Base-by-base conservation (phyloP, 2,888 invertebrate genomes). In the Dorcus hopei region DNA sequence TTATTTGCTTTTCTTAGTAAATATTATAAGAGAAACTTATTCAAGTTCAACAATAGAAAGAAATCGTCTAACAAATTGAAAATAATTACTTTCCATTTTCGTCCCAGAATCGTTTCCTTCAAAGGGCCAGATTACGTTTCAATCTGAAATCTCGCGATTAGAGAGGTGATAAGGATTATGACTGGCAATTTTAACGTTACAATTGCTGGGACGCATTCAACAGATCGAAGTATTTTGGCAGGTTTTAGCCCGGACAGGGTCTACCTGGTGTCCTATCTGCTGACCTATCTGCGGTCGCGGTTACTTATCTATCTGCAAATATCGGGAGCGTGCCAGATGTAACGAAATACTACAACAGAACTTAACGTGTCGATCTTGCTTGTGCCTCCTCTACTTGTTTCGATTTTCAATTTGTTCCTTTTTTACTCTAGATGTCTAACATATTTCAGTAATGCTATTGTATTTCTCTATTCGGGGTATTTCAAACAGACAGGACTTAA, bases 321-420 rank as follows among this genome's bases (percentile, higher is more conserved):
- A 65, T 63, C 65, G 54, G 62, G 61, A 64, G 64, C 64, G 63
- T 62, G 68, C 66, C 68, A 65, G 66, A 65, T 68, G 68, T 64
- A 68, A 68, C 66, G 50, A 61, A 65, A 68, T 64, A 63, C 65
- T 64, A 66, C 65, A 67, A 65, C 63, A 65, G 61, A 62, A 62
- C 62, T 63, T 66, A 62, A 61, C 64, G 65, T 65, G 59, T 64
- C 58, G 66, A 66, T 66, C 58, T 58, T 54, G 56, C 63, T 62
- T 64, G 61, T 56, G 61, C 51, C 57, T 61, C 53, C 57, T 54
- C 57, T 57, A 54, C 26, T 33, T 33, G 33, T 38, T 50, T 50
- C 50, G 26, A 16, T 50, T 50, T 47, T 33, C 59, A 61, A 54
- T 59, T 59, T 53, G 49, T 57, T 50, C 43, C 51, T 55, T 56